Conservation (phyloP, 1,140 invertebrate genomes). For the Drosophila auraria region DNA sequence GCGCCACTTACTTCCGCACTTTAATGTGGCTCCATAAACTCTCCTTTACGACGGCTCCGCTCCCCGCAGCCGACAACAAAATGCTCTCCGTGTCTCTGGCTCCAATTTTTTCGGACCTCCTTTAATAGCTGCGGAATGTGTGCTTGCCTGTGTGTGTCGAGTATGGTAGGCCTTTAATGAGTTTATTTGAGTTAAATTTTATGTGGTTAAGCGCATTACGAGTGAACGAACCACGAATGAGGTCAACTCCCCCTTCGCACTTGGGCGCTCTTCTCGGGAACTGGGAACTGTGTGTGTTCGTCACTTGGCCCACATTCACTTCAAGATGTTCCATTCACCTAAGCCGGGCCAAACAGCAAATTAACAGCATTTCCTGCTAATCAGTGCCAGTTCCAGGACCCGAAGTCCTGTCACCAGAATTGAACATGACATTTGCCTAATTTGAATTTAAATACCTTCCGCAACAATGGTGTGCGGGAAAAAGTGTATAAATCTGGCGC, state of each 20-base stretch:
- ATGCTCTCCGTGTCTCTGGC: conserved; percentile 45
- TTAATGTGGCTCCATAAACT: conserved; percentile 77
- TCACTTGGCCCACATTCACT: conserved; percentile 40
- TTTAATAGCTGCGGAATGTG: conserved; percentile 37
- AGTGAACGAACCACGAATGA: conserved; percentile 38
- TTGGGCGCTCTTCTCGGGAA: conserved; percentile 16
- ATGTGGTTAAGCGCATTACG: conserved; percentile 76
- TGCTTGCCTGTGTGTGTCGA: conserved; percentile 59
- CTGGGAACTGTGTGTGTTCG: conserved; percentile 8
- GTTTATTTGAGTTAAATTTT: conserved; percentile 81
- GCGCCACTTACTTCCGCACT: conserved; percentile 74
- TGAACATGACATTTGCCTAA: conserved; percentile 78
- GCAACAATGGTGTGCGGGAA: conserved; percentile 41
- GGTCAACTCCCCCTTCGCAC: conserved; percentile 25
- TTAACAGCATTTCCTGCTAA: conserved; percentile 33
- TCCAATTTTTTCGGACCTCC: conserved; percentile 29
- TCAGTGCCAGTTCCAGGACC: conserved; percentile 22
- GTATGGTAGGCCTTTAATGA: conserved; percentile 77
- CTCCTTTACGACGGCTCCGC: conserved; percentile 58
- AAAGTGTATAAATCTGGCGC: conserved; percentile 69
- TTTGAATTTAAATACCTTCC: conserved; percentile 73
- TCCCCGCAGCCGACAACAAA: conserved; percentile 59
- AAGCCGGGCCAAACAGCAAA: conserved; percentile 5
- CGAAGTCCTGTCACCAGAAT: conserved; percentile 59
- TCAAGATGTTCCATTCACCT: conserved; percentile 30